phyloP scores from a whole-genome alignment of 2,797 vertebrate species.

The Mionectes olivaceus region DNA sequence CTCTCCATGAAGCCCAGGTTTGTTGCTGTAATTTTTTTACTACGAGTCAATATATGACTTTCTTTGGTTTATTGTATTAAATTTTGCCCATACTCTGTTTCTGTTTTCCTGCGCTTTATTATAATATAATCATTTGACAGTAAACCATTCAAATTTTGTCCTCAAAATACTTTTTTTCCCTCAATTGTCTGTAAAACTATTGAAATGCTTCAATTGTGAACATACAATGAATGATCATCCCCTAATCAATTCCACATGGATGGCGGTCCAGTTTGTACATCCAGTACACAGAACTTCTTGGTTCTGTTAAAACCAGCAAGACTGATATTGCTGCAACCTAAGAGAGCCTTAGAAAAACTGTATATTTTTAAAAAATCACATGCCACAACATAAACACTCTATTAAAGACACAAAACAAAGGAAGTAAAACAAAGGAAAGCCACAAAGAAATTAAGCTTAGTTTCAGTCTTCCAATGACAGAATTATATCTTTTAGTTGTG shows the following conservation, averaged over 20 bases:
- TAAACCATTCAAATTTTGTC: neutral
- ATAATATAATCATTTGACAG: neutral
- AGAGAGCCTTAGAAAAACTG: neutral
- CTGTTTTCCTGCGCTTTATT: neutral
- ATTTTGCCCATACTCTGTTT: neutral
- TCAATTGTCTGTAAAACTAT: neutral
- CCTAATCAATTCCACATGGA: slow-evolving; percentile 25
- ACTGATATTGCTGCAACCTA: neutral
- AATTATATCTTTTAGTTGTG: neutral
- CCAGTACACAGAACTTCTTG: neutral
- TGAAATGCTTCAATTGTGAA: slow-evolving; percentile 22
- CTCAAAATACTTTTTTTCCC: neutral
- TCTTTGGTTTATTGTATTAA: neutral
- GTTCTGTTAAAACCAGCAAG: neutral
- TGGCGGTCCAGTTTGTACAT: neutral
- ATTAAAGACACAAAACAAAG: neutral
- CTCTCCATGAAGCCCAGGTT: neutral
- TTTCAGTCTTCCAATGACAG: neutral
- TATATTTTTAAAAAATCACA: neutral
- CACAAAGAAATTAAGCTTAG: neutral
- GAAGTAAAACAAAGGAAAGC: neutral
- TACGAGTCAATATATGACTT: neutral
- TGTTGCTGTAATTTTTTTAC: neutral
- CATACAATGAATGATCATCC: neutral
- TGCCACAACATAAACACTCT: neutral